Base-by-base conservation (phyloP, 2,113 vertebrate species). In the Leucosticte australis region DNA sequence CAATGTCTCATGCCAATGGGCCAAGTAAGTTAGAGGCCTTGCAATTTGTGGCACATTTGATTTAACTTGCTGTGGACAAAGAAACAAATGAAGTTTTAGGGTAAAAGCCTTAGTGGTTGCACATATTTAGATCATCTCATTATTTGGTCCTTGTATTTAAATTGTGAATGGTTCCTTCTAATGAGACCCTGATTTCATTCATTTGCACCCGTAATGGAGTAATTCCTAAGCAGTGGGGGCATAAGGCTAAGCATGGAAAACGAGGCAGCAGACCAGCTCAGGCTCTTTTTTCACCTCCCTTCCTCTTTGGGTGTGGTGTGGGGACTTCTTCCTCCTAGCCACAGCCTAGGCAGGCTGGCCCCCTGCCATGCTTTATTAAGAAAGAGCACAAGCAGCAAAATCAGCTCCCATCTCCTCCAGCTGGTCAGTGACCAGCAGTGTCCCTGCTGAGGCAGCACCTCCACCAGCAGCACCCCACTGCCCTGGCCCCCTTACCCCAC, bases 271-370 rank as follows among this genome's bases (percentile, higher is more conserved):
- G 70, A n/a, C 0, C 8, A 76, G 16, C 23, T 73, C 20, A 15
- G 20, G 17, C 5, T 56, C 28, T 19, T 73, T 80, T 57, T 31
- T 79, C 31, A 47, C 19, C 7, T 78, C 23, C 21, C 7, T 30
- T 80, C 9, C 26, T 4, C 47, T 42, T 31, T 44, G 60, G n/a
- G 10, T 30, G 14, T 44, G 9, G 7, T 0, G 0, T 1, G 0
- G 24, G 27, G 17, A 7, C 19, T 60, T 81, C 47, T 28, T 46
- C 17, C 31, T 49, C 3, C 31, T 70, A 9, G 11, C 16, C 37
- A 26, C 20, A 56, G 8, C 8, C 0, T 1, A 13, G 0, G 7
- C 18, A 56, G n/a, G 21, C n/a, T 84, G 47, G 7, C 27, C 4
- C 68, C 3, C 23, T 83, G 20, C 46, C 37, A 33, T 0, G 31